Evolutionary conservation across 2,888 invertebrate genomes (phyloP).

Genomic region (Digitonthophagus gazella): DNA sequence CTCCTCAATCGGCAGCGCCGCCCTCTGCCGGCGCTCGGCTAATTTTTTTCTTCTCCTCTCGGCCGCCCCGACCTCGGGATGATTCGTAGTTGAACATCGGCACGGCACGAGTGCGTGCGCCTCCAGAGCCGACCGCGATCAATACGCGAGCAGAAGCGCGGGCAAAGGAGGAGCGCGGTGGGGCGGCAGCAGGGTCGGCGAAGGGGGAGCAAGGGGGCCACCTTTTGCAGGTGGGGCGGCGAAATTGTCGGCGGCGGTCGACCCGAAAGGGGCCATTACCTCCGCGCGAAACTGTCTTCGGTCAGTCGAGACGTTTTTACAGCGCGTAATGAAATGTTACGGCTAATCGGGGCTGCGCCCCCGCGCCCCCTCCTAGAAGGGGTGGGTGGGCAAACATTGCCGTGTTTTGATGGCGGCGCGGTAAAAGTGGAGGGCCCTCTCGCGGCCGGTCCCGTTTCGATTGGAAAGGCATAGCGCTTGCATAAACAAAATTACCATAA

Average conservation of each 20-base stretch:
- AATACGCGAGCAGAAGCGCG: conserved; percentile 5
- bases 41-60: background rate
- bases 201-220: background rate
- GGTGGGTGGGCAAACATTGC: background rate
- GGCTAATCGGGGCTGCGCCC: too few relatives aligned
- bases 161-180: background rate
- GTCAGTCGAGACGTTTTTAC: background rate
- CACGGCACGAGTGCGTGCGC: conserved; percentile 5
- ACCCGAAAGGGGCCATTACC: background rate
- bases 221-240: background rate
- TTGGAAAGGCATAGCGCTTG: background rate
- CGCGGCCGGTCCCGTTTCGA: too few relatives aligned
- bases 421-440: background rate
- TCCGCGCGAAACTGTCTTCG: background rate
- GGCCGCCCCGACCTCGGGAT: background rate
- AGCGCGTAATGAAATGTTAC: background rate
- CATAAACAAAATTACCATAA: background rate
- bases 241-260: background rate
- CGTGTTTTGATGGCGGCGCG: background rate
- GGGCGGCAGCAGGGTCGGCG: background rate
- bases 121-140: background rate
- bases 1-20: background rate
- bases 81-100: conserved; percentile 3
- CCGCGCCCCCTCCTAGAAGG: background rate
- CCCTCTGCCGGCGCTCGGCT: background rate